These are phyloP conservation scores for Varecia variegata DNA, from an alignment of 2,797 vertebrate species.

Conservation along the genomic window DNA sequence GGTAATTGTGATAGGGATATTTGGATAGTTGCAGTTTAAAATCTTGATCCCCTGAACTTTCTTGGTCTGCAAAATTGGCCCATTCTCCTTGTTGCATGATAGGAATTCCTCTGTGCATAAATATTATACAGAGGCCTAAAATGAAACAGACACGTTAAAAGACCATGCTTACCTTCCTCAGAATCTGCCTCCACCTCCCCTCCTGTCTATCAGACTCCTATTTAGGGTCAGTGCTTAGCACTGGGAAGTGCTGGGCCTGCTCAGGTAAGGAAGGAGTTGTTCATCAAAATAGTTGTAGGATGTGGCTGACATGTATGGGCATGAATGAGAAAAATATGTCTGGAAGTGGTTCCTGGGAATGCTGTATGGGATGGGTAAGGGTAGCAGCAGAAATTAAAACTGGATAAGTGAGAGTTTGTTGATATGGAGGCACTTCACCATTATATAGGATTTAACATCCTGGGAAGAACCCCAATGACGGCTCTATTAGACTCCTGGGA, in stretches of 20 bases:
- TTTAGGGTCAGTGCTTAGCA: not conserved
- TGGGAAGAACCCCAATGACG: not conserved
- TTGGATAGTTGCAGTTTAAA: not conserved
- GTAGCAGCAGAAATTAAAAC: not conserved
- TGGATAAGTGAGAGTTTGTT: not conserved
- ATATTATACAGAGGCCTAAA: not conserved
- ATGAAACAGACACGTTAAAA: not conserved
- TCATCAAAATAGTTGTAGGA: not conserved
- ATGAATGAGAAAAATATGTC: not conserved
- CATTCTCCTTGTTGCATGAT: not conserved
- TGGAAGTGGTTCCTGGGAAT: not conserved
- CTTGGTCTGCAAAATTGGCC: not conserved
- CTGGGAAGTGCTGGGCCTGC: not conserved
- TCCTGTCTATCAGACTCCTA: too few relatives aligned
- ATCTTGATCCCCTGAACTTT: not conserved
- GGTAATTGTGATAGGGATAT: not conserved
- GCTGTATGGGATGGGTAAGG: not conserved
- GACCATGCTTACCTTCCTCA: not conserved
- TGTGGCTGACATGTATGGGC: not conserved
- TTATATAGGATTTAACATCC: not conserved
- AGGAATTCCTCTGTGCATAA: not conserved
- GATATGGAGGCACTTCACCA: not conserved
- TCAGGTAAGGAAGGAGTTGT: not conserved
- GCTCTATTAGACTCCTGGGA: not conserved
- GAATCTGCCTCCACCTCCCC: not conserved